phyloP scores from a whole-genome alignment of 2,113 vertebrate species.

The Marmota flaviventris region DNA sequence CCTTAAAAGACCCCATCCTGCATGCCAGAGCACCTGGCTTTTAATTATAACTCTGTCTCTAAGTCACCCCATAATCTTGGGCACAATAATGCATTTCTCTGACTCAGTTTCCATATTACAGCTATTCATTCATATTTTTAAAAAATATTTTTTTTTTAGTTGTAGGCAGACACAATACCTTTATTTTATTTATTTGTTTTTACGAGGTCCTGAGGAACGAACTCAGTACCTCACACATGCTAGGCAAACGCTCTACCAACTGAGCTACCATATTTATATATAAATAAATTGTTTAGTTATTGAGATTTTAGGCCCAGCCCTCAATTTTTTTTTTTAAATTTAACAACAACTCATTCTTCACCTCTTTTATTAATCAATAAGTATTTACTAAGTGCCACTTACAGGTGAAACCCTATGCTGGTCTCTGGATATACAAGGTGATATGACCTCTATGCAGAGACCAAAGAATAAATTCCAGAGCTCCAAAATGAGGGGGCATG shows the following conservation, averaged over 20 bases:
- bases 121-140: neutral
- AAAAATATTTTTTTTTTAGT: no score
- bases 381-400: neutral
- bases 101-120: neutral
- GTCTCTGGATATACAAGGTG: neutral
- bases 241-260: no score
- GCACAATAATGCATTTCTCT: neutral
- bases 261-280: no score
- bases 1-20: neutral
- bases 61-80: neutral
- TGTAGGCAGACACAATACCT: no score
- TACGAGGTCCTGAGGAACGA: no score
- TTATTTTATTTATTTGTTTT: no score
- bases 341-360: no score
- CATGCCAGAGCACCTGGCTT: neutral
- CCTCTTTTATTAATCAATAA: no score
- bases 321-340: no score
- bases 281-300: no score
- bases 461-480: neutral
- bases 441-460: neutral
- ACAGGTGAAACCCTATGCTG: neutral
- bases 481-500: neutral
- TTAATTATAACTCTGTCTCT: neutral
- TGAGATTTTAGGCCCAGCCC: no score
- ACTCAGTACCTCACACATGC: no score